Evolutionary conservation across 2,888 invertebrate species (phyloP).

Genomic region (Caenorhabditis angaria): DNA sequence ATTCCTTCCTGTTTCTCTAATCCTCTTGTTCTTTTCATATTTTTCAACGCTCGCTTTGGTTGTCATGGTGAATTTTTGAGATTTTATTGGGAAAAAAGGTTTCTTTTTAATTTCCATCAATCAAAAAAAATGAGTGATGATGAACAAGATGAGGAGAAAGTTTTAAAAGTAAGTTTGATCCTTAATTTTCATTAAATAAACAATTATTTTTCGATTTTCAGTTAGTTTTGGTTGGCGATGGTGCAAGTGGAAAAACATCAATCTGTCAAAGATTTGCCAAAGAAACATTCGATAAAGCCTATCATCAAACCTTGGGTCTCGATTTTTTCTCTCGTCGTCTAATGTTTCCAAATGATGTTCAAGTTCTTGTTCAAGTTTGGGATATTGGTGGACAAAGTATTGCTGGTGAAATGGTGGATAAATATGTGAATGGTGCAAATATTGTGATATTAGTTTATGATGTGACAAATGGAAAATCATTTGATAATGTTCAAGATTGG

Average conservation of each 20-base stretch:
- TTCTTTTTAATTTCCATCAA: no score
- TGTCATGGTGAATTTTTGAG: no score
- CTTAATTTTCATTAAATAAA: not conserved
- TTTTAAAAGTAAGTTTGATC: conserved; percentile 33
- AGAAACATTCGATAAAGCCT: conserved; percentile 78
- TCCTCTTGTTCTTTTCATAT: no score
- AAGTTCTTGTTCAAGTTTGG: conserved; percentile 75
- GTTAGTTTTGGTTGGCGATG: conserved; percentile 80
- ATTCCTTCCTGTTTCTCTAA: no score
- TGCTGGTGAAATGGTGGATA: conserved; percentile 82
- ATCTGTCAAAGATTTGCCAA: conserved; percentile 77
- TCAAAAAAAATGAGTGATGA: conserved; percentile 25
- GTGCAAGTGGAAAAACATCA: conserved; percentile 81
- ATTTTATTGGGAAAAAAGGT: no score
- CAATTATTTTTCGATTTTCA: conserved; percentile 25
- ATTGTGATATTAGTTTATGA: conserved; percentile 84
- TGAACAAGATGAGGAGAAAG: conserved; percentile 21
- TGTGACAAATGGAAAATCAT: conserved; percentile 82
- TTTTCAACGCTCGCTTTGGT: no score
- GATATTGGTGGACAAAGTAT: conserved; percentile 85
- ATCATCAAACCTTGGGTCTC: conserved; percentile 79
- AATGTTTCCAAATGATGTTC: conserved; percentile 76
- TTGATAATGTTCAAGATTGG: conserved; percentile 83
- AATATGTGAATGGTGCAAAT: conserved; percentile 74
- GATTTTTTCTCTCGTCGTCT: conserved; percentile 81